Base-by-base conservation (phyloP, 2,888 invertebrate genomes). In the Hypomecis punctinalis region DNA sequence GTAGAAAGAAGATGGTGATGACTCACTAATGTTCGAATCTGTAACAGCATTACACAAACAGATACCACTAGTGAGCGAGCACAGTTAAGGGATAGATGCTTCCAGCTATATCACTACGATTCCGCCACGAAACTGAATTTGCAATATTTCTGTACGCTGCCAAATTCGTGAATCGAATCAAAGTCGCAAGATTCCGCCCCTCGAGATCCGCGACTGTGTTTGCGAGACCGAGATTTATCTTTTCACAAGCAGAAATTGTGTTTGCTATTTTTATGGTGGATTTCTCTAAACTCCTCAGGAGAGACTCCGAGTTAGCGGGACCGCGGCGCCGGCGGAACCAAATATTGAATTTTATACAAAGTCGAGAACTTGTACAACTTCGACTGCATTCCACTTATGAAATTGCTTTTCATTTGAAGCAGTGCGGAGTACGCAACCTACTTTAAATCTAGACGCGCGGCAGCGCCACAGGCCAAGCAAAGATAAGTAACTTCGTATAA, bases 81-180 rank as follows among this genome's bases (percentile, higher is more conserved):
- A 2, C 23, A 2, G 23, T 23, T 23, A 23, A 23, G 23, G 23
- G 23, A 23, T 23, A 23, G 23, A 23, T 23, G 23, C 53, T 53
- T 56, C 40, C 6, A 56, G 67, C 61, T 68, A 71, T 61, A 70
- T 66, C 73, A 64, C 66, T 64, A 70, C 11, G 56, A 56, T 71
- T 73, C 69, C 66, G 58, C 63, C 37, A 53, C 65, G 71, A 79
- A 81, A 84, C 79, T 77, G 79, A 81, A 86, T 88, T 84, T 82
- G 81, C 81, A 83, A 86, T 84, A 86, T 86, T 85, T 85, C 84
- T 78, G 79, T 75, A 75, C 73, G 76, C 72, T 76, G 74, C 80
- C 78, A 78, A 83, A 88, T 87, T 84, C 79, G 59, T 74, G 82
- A 88, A 89, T 88, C 86, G 83, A 89, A 89, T 90, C 88, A 85